Evolutionary conservation across 2,797 vertebrate genomes (phyloP).

Genomic region (Crenuchus spilurus): DNA sequence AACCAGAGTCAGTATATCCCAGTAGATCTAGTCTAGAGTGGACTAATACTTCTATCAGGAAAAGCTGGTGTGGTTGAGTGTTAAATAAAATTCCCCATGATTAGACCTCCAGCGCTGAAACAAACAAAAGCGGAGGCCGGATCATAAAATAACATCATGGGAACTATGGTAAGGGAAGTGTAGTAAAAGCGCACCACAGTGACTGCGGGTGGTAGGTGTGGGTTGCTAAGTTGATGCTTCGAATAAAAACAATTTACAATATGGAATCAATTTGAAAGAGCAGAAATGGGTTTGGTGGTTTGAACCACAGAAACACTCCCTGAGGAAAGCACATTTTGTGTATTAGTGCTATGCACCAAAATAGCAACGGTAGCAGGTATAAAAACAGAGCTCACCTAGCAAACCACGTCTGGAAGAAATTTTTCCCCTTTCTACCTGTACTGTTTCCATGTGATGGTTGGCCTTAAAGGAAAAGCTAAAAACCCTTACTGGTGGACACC

Average conservation of each 20-base stretch:
- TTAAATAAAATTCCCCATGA: background rate
- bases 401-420: background rate
- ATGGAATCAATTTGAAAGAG: conserved; percentile 45
- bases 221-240: conserved; percentile 50
- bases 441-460: background rate
- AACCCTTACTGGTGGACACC: too few relatives aligned
- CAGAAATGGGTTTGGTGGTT: conserved; percentile 40
- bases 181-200: conserved; percentile 35
- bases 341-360: conserved; percentile 26
- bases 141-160: conserved; percentile 40
- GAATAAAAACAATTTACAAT: conserved; percentile 47
- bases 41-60: conserved; percentile 5
- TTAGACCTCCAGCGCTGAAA: conserved; percentile 16
- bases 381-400: background rate
- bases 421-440: background rate
- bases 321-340: conserved; percentile 28
- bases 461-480: too few relatives aligned
- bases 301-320: conserved; percentile 26
- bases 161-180: conserved; percentile 33
- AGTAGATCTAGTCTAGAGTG: conserved; percentile 6
- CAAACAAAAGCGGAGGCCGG: conserved; percentile 8
- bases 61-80: conserved; percentile 10
- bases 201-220: conserved; percentile 46
- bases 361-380: conserved; percentile 32
- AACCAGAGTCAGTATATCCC: too few relatives aligned